phyloP scores from a whole-genome alignment of 1,140 invertebrate species.

The Caenorhabditis inopinata region DNA sequence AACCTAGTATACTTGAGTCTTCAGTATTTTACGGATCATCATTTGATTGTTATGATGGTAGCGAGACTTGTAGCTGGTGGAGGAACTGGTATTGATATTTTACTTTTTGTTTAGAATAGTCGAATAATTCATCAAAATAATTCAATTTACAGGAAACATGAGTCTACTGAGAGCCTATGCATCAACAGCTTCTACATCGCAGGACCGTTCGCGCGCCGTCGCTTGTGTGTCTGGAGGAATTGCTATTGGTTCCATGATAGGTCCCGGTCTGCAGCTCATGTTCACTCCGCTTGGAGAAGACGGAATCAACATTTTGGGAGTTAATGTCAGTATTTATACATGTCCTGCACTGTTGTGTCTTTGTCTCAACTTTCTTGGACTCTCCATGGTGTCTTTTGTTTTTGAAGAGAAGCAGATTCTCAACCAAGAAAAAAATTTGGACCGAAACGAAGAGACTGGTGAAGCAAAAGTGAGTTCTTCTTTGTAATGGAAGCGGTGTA shows the following conservation, averaged over 20 bases:
- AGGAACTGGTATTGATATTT: conserved; percentile 46
- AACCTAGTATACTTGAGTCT: conserved; percentile 53
- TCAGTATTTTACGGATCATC: conserved; percentile 33
- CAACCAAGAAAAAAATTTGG: background rate
- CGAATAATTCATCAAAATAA: background rate
- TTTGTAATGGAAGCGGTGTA: too few species aligned
- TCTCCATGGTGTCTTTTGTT: conserved; percentile 27
- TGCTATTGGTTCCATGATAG: conserved; percentile 45
- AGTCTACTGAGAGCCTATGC: conserved; percentile 45
- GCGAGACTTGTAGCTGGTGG: conserved; percentile 53
- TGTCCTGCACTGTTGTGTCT: conserved; percentile 36
- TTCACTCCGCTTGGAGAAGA: conserved; percentile 39
- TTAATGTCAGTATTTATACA: conserved; percentile 35
- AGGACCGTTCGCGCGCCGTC: conserved; percentile 46
- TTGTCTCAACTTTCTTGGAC: conserved; percentile 43
- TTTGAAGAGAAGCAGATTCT: conserved; percentile 42
- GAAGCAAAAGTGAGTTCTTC: background rate
- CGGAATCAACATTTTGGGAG: conserved; percentile 12
- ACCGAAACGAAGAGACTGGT: background rate
- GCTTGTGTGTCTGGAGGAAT: conserved; percentile 48
- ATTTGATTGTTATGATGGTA: conserved; percentile 48
- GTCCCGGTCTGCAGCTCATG: conserved; percentile 39
- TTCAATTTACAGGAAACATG: conserved; percentile 41
- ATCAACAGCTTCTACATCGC: conserved; percentile 43
- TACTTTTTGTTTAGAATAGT: too few species aligned